Evolutionary conservation across 2,888 invertebrate genomes (phyloP), one percentile per base, ranked within the genome.

Genomic region (Hybos culiciformis): DNA sequence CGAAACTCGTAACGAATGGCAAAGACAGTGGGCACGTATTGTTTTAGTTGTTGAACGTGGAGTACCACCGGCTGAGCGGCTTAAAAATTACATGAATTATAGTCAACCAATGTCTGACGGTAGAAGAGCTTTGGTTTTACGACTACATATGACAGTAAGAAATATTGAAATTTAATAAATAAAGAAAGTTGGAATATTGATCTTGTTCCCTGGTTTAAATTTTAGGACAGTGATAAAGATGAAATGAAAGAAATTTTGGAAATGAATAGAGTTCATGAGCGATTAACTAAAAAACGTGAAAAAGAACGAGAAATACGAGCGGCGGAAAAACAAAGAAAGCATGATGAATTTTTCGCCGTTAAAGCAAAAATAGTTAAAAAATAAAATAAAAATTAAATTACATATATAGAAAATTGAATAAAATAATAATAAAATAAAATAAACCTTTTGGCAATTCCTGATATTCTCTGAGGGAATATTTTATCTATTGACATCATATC

Each of bases 1-100:
- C 1, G 92, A 94, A 67, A 93, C 94, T 0, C 77, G 90, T 52
- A 96, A 96, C 62, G 96, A 97, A 66, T 97, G 96, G 94, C 93
- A 96, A 66, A 70, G 97, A 58, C 74, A 96, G 78, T 97, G 96
- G 96, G 97, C 97, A 0, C 74, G 96, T 51, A 97, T 97, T 48
- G 96, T 97, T 26, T 70, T 97, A 49, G 94, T 97, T 29, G 90
- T 97, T 18, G 97, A 98, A 63, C 73, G 97, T 63, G 93, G 94
- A n/a, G 90, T 97, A 1, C 83, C 86, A 43, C 93, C 94, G 0
- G 75, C 80, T 11, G 87, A 91, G 60, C 70, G 97, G 21, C 68
- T 87, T 36, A 80, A 80, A 59, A 86, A 92, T 56, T 74, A 94
- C 48, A 76, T 85, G 70, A 77, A 82, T 33, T 98, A 98, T 63